phyloP scores from a whole-genome alignment of 1,140 invertebrate genomes.

The Ceratosolen solmsi region DNA sequence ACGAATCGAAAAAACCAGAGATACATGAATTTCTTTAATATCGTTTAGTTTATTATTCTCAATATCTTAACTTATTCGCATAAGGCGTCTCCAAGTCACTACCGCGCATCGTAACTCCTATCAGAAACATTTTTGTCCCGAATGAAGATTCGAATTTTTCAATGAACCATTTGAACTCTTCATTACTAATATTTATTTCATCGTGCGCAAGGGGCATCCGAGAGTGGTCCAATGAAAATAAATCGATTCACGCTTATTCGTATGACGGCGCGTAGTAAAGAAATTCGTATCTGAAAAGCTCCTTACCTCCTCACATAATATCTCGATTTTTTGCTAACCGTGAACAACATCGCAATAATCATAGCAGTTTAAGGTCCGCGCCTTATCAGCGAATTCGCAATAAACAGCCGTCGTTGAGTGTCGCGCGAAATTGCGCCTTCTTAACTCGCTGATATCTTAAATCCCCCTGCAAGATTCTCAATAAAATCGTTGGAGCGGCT shows the following conservation, averaged over 20 bases:
- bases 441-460: not conserved
- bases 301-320: not conserved
- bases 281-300: not conserved
- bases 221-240: not conserved
- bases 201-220: not conserved
- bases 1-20: too few relatives aligned
- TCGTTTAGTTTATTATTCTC: too few relatives aligned
- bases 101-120: not conserved
- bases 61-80: too few relatives aligned
- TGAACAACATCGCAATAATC: conserved; percentile 28
- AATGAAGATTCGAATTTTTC: not conserved
- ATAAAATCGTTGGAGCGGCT: conserved; percentile 37
- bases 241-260: not conserved
- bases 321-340: not conserved
- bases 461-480: conserved; percentile 7
- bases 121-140: not conserved
- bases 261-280: not conserved
- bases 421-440: conserved; percentile 10
- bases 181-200: not conserved
- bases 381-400: conserved; percentile 34
- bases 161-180: not conserved
- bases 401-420: conserved; percentile 3
- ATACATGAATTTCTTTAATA: too few relatives aligned
- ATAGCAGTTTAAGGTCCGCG: conserved; percentile 8
- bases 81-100: not conserved